Conservation (phyloP, 2,888 invertebrate genomes). For the Drosophila nr. medialis region DNA sequence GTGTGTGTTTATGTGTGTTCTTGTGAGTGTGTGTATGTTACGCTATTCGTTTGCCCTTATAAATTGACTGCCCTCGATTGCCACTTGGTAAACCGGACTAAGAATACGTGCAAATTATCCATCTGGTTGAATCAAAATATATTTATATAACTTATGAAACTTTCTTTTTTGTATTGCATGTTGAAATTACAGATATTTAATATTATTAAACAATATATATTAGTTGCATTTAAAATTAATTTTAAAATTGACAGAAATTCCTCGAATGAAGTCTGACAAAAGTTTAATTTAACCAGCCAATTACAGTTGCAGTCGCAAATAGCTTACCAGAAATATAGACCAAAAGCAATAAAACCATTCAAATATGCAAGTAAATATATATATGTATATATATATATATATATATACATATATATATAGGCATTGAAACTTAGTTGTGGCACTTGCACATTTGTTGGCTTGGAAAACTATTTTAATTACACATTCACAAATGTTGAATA, state of each 20-base stretch:
- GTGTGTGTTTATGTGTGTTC: slow-evolving; percentile 20
- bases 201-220: background rate
- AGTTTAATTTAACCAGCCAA: slow-evolving; percentile 4
- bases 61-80: slow-evolving; percentile 3
- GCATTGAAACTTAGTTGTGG: slow-evolving; percentile 6
- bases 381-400: background rate
- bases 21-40: slow-evolving; percentile 8
- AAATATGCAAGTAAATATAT: background rate
- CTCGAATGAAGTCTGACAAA: background rate
- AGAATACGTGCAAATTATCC: slow-evolving; percentile 2
- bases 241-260: background rate
- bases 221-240: background rate
- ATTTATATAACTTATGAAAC: background rate
- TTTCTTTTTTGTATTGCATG: background rate
- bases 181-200: background rate
- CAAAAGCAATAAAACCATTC: background rate
- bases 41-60: slow-evolving; percentile 36
- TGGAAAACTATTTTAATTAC: slow-evolving; percentile 82
- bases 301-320: slow-evolving; percentile 3
- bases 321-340: background rate
- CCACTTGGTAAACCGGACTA: background rate
- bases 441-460: slow-evolving; percentile 50
- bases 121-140: background rate
- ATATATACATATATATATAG: background rate
- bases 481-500: slow-evolving; percentile 75